Evolutionary conservation across 2,888 invertebrate genomes (phyloP).

Genomic region (Graphium colonna): DNA sequence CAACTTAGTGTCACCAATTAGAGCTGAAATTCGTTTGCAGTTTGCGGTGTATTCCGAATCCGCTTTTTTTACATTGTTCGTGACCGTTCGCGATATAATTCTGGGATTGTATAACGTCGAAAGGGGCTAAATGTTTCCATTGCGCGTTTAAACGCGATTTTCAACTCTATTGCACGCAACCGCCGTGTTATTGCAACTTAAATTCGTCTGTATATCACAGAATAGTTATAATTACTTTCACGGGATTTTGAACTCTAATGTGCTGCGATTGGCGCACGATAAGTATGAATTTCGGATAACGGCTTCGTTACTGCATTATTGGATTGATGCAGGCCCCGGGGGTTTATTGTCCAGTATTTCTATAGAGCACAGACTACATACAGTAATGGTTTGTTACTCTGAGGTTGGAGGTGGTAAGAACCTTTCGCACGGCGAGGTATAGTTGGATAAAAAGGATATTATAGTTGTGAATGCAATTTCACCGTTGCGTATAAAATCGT

Average conservation of each 20-base stretch:
- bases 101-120: constrained; percentile 56
- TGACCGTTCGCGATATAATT: constrained; percentile 69
- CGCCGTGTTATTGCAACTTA: constrained; percentile 25
- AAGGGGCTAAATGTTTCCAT: constrained; percentile 52
- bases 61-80: constrained; percentile 72
- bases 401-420: constrained; percentile 14
- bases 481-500: background rate
- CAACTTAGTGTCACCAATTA: constrained; percentile 34
- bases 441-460: too few relatives aligned
- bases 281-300: constrained; percentile 20
- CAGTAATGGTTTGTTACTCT: constrained; percentile 16
- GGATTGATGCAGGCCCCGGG: constrained; percentile 48
- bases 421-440: constrained; percentile 3
- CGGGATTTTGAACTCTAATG: constrained; percentile 5
- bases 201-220: constrained; percentile 22
- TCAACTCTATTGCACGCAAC: constrained; percentile 22
- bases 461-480: constrained; percentile 4
- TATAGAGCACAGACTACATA: constrained; percentile 31
- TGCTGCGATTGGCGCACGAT: background rate
- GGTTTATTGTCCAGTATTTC: constrained; percentile 34
- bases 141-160: constrained; percentile 22
- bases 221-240: background rate
- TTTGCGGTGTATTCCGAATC: constrained; percentile 42
- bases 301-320: constrained; percentile 13
- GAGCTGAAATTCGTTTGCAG: constrained; percentile 31